These are phyloP conservation scores for Lytechinus variegatus DNA, from an alignment of 35 echinoderm and acorn worm species.

Conservation along the genomic window DNA sequence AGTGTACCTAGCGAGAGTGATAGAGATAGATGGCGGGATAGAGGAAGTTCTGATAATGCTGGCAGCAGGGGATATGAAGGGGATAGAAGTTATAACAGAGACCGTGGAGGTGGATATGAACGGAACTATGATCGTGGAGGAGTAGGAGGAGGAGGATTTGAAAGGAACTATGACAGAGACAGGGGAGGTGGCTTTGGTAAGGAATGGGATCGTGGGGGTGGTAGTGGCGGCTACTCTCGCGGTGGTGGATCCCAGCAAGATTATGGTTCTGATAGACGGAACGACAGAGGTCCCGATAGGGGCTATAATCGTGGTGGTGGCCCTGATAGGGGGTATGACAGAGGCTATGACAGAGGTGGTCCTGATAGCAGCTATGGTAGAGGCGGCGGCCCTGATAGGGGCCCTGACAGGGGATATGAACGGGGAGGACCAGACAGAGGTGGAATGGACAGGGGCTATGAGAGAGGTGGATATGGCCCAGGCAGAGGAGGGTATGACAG, in stretches of 20 bases:
- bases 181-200: constrained; percentile 42
- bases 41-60: constrained; percentile 50
- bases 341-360: constrained; percentile 8
- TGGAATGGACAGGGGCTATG: background rate
- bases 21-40: constrained; percentile 49
- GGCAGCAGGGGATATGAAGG: constrained; percentile 17
- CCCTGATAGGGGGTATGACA: constrained; percentile 7
- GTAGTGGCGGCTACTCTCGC: background rate
- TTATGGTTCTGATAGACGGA: constrained; percentile 21
- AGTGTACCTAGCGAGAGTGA: constrained; percentile 11
- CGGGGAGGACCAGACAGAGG: background rate
- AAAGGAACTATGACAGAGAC: constrained; percentile 13
- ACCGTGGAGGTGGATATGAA: background rate
- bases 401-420: constrained; percentile 44
- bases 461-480: background rate
- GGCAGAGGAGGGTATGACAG: constrained; percentile 39
- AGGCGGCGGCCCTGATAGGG: constrained; percentile 38
- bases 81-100: constrained; percentile 18
- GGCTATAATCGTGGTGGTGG: background rate
- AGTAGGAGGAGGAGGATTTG: constrained; percentile 21
- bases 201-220: constrained; percentile 32
- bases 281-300: constrained; percentile 18
- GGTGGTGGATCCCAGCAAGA: constrained; percentile 41
- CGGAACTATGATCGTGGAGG: background rate
- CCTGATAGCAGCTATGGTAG: background rate